These are phyloP conservation scores for Drosophila ficusphila DNA, from an alignment of 1,140 invertebrate genomes.

Conservation along the genomic window DNA sequence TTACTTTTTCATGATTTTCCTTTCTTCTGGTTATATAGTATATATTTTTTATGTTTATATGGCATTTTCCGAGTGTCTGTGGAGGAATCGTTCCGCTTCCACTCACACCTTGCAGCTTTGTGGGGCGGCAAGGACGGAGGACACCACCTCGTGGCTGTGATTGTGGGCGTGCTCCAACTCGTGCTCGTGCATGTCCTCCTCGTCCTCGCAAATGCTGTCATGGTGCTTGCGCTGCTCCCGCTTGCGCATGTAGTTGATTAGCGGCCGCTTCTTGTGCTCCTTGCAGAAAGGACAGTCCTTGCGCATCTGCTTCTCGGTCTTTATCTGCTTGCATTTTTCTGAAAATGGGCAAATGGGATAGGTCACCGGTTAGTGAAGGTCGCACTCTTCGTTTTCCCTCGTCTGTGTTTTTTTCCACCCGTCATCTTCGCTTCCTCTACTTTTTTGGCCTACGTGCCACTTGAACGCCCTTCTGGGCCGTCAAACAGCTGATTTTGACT, in stretches of 20 bases:
- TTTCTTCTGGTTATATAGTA: slow-evolving; percentile 33
- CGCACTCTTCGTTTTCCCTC: neutral
- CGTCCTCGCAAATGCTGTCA: slow-evolving; percentile 86
- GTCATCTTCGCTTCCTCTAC: neutral
- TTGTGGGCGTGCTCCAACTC: slow-evolving; percentile 32
- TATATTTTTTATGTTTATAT: slow-evolving; percentile 60
- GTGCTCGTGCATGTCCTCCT: slow-evolving; percentile 84
- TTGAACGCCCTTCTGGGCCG: slow-evolving; percentile 16
- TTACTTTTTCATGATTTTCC: slow-evolving; percentile 30
- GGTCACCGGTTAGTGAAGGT: slow-evolving; percentile 23
- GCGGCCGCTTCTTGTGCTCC: slow-evolving; percentile 85
- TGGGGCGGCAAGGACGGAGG: slow-evolving; percentile 53
- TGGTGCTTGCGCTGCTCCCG: slow-evolving; percentile 85
- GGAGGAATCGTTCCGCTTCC: slow-evolving; percentile 5
- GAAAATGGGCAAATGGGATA: slow-evolving; percentile 38
- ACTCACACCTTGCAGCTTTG: slow-evolving; percentile 72
- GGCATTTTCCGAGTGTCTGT: slow-evolving; percentile 60
- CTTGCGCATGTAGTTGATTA: slow-evolving; percentile 85
- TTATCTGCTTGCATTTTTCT: slow-evolving; percentile 81
- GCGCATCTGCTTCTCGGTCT: slow-evolving; percentile 73
- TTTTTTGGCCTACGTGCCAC: slow-evolving; percentile 54
- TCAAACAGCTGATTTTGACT: slow-evolving; percentile 36
- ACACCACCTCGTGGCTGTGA: slow-evolving; percentile 38
- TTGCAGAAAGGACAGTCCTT: slow-evolving; percentile 86
- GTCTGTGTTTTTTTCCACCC: slow-evolving; percentile 4